Percentiles rank a stretch among this genome's conserved stretches.
phyloP scores from a whole-genome alignment of 2,888 invertebrate genomes.

The Quadriops clusia region DNA sequence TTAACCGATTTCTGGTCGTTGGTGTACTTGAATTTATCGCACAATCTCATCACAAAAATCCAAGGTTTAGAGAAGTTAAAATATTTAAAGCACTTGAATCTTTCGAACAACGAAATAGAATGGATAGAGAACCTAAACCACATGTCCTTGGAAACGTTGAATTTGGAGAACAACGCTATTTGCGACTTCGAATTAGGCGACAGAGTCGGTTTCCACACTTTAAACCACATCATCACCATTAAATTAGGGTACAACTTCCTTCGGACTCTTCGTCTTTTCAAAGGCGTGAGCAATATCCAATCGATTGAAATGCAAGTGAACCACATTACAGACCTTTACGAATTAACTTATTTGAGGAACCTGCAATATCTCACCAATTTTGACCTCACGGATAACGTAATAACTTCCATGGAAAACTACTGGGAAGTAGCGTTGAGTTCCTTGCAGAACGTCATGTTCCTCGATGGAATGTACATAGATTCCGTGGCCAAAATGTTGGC shows the following conservation, averaged over 20 bases:
- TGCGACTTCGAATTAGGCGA: slow-evolving; percentile 29
- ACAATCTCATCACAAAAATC: slow-evolving; percentile 47
- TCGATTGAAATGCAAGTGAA: slow-evolving; percentile 30
- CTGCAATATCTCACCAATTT: slow-evolving; percentile 27
- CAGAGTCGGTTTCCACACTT: slow-evolving; percentile 39
- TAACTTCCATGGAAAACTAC: slow-evolving; percentile 25
- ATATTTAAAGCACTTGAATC: slow-evolving; percentile 44
- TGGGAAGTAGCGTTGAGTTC: slow-evolving; percentile 29
- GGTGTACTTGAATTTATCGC: slow-evolving; percentile 46
- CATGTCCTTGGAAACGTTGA: slow-evolving; percentile 34
- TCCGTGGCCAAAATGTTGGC: slow-evolving; percentile 29
- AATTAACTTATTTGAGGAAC: slow-evolving; percentile 29
- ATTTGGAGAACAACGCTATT: slow-evolving; percentile 23
- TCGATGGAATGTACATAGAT: slow-evolving; percentile 31
- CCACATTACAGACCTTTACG: slow-evolving; percentile 29
- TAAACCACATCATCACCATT: slow-evolving; percentile 41
- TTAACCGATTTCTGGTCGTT: slow-evolving; percentile 50
- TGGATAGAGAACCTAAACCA: slow-evolving; percentile 44
- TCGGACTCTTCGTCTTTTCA: slow-evolving; percentile 42
- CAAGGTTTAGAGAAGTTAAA: slow-evolving; percentile 42
- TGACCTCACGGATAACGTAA: slow-evolving; percentile 30
- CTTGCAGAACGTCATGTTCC: slow-evolving; percentile 26
- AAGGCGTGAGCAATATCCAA: slow-evolving; percentile 30
- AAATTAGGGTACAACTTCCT: slow-evolving; percentile 45
- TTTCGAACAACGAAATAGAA: slow-evolving; percentile 48